Conservation (phyloP, 2,113 vertebrate genomes). For the Pelodiscus sinensis region DNA sequence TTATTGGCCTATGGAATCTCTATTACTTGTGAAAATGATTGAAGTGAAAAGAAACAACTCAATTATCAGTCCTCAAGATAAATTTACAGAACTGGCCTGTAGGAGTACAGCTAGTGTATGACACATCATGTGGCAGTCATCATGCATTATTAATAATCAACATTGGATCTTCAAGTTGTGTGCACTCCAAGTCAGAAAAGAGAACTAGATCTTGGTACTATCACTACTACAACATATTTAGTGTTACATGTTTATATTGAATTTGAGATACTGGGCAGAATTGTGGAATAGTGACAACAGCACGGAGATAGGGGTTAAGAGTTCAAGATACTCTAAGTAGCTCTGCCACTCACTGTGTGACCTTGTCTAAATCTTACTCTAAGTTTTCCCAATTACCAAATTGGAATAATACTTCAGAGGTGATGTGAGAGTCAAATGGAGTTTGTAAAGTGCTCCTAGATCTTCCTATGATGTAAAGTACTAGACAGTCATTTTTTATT, state of each 20-base stretch:
- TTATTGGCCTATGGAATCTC: too few species aligned
- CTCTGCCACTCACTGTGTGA: not conserved
- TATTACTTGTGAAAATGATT: too few species aligned
- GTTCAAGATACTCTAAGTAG: not conserved
- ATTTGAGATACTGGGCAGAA: not conserved
- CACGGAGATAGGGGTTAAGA: not conserved
- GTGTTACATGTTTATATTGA: not conserved
- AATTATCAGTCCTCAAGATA: not conserved
- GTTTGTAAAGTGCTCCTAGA: not conserved
- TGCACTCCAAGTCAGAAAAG: not conserved
- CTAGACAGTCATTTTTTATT: too few species aligned
- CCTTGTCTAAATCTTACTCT: not conserved
- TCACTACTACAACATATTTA: not conserved
- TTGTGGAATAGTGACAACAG: not conserved
- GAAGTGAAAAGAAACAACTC: not conserved
- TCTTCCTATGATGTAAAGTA: too few species aligned
- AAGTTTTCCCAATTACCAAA: not conserved
- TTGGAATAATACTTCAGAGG: not conserved
- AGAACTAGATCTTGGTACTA: not conserved
- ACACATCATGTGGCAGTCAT: not conserved
- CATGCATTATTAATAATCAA: not conserved
- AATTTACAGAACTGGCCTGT: not conserved
- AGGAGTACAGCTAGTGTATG: not conserved
- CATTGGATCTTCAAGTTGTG: not conserved
- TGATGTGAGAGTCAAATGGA: not conserved